Evolutionary conservation across 2,888 invertebrate genomes (phyloP).

Genomic region (Heterodera filipjevi): DNA sequence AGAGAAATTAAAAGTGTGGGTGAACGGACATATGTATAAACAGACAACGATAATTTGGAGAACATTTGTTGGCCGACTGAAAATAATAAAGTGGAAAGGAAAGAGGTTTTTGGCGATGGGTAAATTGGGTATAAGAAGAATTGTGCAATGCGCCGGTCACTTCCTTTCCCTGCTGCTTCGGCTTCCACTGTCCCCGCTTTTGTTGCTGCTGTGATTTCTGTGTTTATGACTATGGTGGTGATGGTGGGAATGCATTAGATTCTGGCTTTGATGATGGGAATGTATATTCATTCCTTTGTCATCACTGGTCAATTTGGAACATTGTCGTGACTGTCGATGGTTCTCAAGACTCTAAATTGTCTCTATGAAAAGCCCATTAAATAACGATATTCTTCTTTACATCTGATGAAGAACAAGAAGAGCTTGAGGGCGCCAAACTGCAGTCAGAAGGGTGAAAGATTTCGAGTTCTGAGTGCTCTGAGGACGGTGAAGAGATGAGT

Average conservation of each 20-base stretch:
- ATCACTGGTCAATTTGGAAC: not conserved
- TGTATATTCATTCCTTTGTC: not conserved
- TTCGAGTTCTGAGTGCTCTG: slow-evolving; percentile 24
- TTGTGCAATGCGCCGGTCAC: not conserved
- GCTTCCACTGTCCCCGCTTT: slow-evolving; percentile 6
- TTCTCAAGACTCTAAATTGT: slow-evolving; percentile 14
- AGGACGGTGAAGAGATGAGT: not conserved
- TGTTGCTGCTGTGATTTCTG: slow-evolving; percentile 4
- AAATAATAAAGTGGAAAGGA: not conserved
- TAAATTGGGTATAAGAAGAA: too few relatives aligned
- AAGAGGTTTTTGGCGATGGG: not conserved
- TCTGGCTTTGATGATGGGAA: too few relatives aligned
- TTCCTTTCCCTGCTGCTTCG: slow-evolving; percentile 5
- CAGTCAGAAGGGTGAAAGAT: slow-evolving; percentile 30
- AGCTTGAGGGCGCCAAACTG: slow-evolving; percentile 35
- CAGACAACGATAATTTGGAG: not conserved
- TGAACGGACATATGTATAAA: not conserved
- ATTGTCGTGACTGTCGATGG: not conserved
- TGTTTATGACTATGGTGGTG: not conserved
- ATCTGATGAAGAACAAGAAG: slow-evolving; percentile 37
- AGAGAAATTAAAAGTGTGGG: not conserved
- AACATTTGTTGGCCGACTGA: not conserved
- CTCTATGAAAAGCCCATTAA: too few relatives aligned
- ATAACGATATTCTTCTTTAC: too few relatives aligned
- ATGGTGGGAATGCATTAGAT: not conserved